A percentile compares a stretch with the other conserved stretches of the same genome.
phyloP scores from a whole-genome alignment of 2,888 invertebrate genomes.

The Cyclophora albipunctata region DNA sequence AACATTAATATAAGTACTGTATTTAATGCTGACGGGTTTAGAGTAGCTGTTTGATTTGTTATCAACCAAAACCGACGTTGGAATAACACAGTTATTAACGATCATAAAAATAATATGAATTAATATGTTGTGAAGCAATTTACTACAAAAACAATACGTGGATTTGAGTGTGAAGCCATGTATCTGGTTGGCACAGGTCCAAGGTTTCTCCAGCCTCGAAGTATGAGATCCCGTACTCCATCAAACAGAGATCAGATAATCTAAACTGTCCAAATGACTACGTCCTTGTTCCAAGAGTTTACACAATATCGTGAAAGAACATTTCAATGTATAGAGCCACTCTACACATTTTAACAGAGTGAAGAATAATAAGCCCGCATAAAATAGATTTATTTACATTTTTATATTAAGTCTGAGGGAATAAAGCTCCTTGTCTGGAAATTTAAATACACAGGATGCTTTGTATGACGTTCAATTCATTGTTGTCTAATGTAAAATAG shows the following conservation, averaged over 20 bases:
- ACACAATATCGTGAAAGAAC: slow-evolving; percentile 9
- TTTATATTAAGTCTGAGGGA: slow-evolving; percentile 32
- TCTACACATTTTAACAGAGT: slow-evolving; percentile 34
- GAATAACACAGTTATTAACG: no score
- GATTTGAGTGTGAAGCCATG: slow-evolving; percentile 21
- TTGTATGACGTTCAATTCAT: slow-evolving; percentile 15
- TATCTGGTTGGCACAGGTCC: slow-evolving; percentile 49
- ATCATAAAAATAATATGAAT: no score
- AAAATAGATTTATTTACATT: slow-evolving; percentile 29
- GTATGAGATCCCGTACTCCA: no score
- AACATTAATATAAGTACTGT: no score
- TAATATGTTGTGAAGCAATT: not conserved
- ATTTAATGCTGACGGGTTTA: no score
- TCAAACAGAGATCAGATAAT: no score
- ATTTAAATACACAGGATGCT: slow-evolving; percentile 40
- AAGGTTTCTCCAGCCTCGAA: slow-evolving; percentile 39
- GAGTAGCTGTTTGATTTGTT: no score
- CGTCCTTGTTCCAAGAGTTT: no score
- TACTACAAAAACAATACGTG: slow-evolving; percentile 15
- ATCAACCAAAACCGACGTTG: no score
- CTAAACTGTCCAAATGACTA: no score
- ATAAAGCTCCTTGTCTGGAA: slow-evolving; percentile 29
- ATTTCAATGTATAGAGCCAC: not conserved
- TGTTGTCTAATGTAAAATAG: slow-evolving; percentile 5
- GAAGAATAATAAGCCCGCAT: slow-evolving; percentile 49